phyloP scores from a whole-genome alignment of 2,888 invertebrate genomes.

The Drosophila neonasuta region DNA sequence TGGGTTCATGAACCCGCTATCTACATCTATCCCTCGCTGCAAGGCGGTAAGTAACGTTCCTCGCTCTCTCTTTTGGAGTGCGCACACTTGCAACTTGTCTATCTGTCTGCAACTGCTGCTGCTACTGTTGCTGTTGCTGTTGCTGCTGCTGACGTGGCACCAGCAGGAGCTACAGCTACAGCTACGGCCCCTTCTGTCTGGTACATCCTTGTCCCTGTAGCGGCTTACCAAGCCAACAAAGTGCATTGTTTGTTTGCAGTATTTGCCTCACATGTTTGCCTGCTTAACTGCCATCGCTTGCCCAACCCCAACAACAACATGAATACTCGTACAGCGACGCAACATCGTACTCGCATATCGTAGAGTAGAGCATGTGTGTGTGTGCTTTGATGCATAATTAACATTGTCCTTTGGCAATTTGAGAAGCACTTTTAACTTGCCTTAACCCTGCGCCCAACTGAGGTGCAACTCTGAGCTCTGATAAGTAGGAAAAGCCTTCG shows the following conservation, averaged over 20 bases:
- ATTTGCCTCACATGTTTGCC: constrained; percentile 71
- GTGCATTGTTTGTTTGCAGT: constrained; percentile 75
- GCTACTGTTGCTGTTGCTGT: not conserved
- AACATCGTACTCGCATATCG: no score
- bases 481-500: constrained; percentile 45
- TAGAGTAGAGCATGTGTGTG: no score
- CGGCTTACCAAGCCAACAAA: constrained; percentile 74
- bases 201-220: constrained; percentile 66
- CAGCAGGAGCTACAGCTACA: constrained; percentile 27
- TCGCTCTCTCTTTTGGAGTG: constrained; percentile 9
- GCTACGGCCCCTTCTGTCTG: constrained; percentile 46
- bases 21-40: constrained; percentile 88
- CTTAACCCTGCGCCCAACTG: constrained; percentile 51
- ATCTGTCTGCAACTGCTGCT: constrained; percentile 36
- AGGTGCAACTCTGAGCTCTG: constrained; percentile 44
- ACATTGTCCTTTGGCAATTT: constrained; percentile 76
- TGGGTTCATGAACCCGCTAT: constrained; percentile 90
- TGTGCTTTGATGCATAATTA: constrained; percentile 74
- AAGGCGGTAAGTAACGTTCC: constrained; percentile 85
- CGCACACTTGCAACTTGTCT: constrained; percentile 45
- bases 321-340: no score
- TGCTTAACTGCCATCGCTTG: constrained; percentile 64
- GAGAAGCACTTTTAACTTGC: constrained; percentile 61
- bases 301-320: not conserved
- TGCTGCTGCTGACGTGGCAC: constrained; percentile 50